These are phyloP conservation scores for Tichodroma muraria DNA, from an alignment of 2,113 vertebrate species.

Conservation along the genomic window DNA sequence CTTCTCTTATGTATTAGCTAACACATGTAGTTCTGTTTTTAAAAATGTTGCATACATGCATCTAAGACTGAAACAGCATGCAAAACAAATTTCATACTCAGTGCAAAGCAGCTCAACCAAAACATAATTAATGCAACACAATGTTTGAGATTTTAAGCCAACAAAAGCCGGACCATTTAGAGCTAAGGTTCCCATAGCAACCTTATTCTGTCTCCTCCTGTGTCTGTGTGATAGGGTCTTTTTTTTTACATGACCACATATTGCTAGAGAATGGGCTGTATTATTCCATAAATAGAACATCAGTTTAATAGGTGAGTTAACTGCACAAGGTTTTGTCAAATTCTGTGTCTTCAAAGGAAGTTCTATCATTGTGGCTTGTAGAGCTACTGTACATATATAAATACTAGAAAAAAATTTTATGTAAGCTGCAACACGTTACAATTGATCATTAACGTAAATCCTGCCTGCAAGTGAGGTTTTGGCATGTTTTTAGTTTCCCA, in stretches of 20 bases:
- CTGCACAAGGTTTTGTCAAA: not conserved
- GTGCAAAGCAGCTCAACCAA: slow-evolving; percentile 15
- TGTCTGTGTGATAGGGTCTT: slow-evolving; percentile 41
- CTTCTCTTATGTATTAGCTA: not conserved
- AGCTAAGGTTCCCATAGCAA: slow-evolving; percentile 59
- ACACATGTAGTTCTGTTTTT: not conserved
- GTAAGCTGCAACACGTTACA: not conserved
- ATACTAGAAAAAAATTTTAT: not conserved
- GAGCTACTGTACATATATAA: not conserved
- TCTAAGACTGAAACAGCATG: not conserved
- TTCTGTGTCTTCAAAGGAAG: not conserved
- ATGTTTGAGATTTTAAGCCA: slow-evolving; percentile 60
- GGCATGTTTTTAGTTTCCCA: not conserved
- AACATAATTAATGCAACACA: slow-evolving; percentile 51
- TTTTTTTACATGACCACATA: slow-evolving; percentile 46
- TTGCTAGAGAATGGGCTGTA: slow-evolving; percentile 41
- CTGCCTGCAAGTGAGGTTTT: not conserved
- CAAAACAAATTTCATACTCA: slow-evolving; percentile 4
- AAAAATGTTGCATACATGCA: not conserved
- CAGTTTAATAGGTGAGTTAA: slow-evolving; percentile 31
- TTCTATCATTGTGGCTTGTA: not conserved
- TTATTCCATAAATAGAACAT: slow-evolving; percentile 41
- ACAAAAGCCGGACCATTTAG: slow-evolving; percentile 57
- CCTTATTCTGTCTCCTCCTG: slow-evolving; percentile 50
- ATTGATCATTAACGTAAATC: not conserved